phyloP scores from a whole-genome alignment of 2,797 vertebrate species.

The Pseudomugil gertrudae region DNA sequence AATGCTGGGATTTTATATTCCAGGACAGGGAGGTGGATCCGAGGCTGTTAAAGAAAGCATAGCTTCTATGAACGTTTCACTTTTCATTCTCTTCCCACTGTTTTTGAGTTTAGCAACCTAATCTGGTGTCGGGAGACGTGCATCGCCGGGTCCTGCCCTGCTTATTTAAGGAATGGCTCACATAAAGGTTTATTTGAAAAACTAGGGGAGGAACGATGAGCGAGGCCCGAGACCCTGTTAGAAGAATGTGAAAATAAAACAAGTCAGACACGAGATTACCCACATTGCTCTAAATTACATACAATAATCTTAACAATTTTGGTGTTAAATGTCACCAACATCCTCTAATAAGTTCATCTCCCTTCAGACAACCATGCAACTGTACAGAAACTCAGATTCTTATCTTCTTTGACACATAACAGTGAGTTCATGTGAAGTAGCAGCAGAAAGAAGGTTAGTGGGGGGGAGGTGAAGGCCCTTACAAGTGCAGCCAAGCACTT shows the following conservation, averaged over 20 bases:
- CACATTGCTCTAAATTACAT: conserved; percentile 16
- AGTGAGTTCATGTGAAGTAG: conserved; percentile 45
- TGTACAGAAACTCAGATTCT: conserved; percentile 40
- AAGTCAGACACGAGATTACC: neutral
- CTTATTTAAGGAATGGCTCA: conserved; percentile 65
- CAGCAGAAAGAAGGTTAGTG: conserved; percentile 1
- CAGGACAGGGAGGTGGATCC: conserved; percentile 26
- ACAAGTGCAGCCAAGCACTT: conserved; percentile 54
- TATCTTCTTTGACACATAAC: conserved; percentile 31
- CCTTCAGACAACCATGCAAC: conserved; percentile 13
- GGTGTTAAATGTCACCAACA: conserved; percentile 9
- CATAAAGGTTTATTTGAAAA: conserved; percentile 71
- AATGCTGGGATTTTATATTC: conserved; percentile 49
- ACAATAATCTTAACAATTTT: neutral
- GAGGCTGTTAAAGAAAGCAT: conserved; percentile 3
- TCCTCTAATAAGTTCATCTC: neutral
- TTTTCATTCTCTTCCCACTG: conserved; percentile 36
- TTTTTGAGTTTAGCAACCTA: conserved; percentile 54
- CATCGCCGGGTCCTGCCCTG: conserved; percentile 48
- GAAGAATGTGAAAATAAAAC: conserved; percentile 70
- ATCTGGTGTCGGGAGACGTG: conserved; percentile 50
- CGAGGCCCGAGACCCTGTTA: conserved; percentile 59
- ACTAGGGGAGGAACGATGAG: conserved; percentile 56
- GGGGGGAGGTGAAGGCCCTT: conserved; percentile 39
- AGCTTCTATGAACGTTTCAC: neutral